phyloP scores from a whole-genome alignment of 2,113 vertebrate genomes.

The Oreochromis niloticus region DNA sequence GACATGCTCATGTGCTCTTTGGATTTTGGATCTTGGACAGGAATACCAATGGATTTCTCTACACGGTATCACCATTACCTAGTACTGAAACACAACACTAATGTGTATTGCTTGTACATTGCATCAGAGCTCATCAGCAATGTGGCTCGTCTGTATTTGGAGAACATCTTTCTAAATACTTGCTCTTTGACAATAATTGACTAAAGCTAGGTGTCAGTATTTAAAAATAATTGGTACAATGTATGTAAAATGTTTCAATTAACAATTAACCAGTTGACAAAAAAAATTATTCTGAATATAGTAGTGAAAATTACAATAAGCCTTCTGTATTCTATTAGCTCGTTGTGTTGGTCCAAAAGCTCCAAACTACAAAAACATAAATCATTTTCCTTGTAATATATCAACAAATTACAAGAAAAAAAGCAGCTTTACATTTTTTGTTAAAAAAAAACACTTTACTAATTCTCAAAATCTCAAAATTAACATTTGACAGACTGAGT shows the following conservation, averaged over 20 bases:
- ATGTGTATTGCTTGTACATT: conserved; percentile 24
- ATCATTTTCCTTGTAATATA: neutral
- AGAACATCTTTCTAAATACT: neutral
- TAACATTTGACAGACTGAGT: neutral
- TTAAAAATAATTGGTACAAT: neutral
- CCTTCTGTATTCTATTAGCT: neutral
- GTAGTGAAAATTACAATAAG: neutral
- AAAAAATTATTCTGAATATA: neutral
- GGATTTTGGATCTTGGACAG: conserved; percentile 10
- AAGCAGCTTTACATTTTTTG: neutral
- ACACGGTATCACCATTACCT: neutral
- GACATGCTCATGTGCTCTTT: neutral
- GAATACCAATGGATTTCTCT: neutral
- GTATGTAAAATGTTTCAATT: neutral
- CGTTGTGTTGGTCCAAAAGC: neutral
- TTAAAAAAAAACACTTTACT: neutral
- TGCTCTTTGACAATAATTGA: neutral
- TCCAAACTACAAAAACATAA: neutral
- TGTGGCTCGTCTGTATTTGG: neutral
- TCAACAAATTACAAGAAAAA: neutral
- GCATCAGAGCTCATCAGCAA: conserved; percentile 10
- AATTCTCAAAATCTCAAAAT: neutral
- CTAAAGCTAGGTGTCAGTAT: neutral
- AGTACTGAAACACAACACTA: neutral
- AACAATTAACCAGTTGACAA: neutral